phyloP scores from a whole-genome alignment of 2,797 vertebrate species.

The Mus spretus region DNA sequence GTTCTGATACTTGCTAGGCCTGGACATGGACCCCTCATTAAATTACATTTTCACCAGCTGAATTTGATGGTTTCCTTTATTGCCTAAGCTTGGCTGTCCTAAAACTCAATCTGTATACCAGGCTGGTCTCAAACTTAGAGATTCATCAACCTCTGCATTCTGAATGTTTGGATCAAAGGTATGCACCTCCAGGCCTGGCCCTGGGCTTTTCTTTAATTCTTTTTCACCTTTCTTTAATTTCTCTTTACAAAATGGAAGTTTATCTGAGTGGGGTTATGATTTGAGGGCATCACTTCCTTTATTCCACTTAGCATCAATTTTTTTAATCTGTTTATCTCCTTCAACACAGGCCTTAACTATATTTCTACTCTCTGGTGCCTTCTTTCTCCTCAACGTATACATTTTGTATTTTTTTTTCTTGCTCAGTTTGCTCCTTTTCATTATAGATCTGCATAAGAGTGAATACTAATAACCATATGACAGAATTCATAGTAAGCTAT shows the following conservation, averaged over 20 bases:
- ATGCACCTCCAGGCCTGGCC: not conserved
- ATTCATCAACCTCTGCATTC: not conserved
- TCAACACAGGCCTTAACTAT: not conserved
- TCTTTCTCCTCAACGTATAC: not conserved
- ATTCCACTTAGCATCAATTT: not conserved
- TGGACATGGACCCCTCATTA: not conserved
- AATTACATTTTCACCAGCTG: not conserved
- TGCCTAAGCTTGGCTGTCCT: not conserved
- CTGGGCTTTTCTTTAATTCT: not conserved
- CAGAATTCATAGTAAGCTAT: not conserved
- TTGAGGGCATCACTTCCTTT: not conserved
- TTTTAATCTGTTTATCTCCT: not conserved
- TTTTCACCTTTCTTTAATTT: not conserved
- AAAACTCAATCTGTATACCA: not conserved
- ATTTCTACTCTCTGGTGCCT: not conserved
- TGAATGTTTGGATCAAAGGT: not conserved
- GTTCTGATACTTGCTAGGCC: no score
- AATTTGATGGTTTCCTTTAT: not conserved
- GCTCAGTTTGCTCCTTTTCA: not conserved
- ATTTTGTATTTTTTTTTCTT: not conserved
- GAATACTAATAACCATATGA: not conserved
- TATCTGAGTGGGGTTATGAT: not conserved
- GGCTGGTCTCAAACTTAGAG: not conserved
- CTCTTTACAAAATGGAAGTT: not conserved
- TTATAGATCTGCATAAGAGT: not conserved